These are phyloP conservation scores for Dorcus hopei DNA, from an alignment of 2,888 invertebrate species.

Conservation along the genomic window DNA sequence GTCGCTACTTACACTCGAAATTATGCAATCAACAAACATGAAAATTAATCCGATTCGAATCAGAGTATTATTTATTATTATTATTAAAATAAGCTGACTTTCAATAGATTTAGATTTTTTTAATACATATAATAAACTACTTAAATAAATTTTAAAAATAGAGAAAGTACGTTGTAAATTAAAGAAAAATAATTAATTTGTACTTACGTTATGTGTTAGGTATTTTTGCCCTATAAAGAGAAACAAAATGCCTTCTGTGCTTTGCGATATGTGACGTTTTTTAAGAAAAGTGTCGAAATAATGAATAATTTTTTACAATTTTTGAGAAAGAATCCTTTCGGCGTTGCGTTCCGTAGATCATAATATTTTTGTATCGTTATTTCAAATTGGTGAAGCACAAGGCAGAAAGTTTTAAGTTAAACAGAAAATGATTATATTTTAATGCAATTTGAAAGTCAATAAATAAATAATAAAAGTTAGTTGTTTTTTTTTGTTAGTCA, in stretches of 20 bases:
- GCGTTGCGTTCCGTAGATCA: not conserved
- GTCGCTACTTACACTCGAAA: no score
- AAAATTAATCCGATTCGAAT: no score
- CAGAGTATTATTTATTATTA: no score
- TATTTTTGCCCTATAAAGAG: slow-evolving; percentile 14
- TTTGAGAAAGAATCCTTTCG: not conserved
- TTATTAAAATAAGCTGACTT: no score
- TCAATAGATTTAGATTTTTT: no score
- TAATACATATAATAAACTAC: no score
- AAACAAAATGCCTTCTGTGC: slow-evolving; percentile 15
- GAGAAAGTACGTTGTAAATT: not conserved
- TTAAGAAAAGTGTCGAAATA: not conserved
- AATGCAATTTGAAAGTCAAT: slow-evolving; percentile 23
- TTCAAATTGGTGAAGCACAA: slow-evolving; percentile 11
- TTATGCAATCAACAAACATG: no score
- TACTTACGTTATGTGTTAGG: slow-evolving; percentile 14
- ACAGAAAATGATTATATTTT: slow-evolving; percentile 19
- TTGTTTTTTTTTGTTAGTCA: not conserved
- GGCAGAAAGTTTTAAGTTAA: slow-evolving; percentile 15
- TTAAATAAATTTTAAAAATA: not conserved
- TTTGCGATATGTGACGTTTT: slow-evolving; percentile 8
- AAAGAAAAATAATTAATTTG: not conserved
- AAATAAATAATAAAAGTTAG: slow-evolving; percentile 18
- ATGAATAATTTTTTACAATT: not conserved
- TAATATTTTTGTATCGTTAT: slow-evolving; percentile 13